Evolutionary conservation across 2,888 invertebrate genomes (phyloP).

Genomic region (Odontomyia ornata): DNA sequence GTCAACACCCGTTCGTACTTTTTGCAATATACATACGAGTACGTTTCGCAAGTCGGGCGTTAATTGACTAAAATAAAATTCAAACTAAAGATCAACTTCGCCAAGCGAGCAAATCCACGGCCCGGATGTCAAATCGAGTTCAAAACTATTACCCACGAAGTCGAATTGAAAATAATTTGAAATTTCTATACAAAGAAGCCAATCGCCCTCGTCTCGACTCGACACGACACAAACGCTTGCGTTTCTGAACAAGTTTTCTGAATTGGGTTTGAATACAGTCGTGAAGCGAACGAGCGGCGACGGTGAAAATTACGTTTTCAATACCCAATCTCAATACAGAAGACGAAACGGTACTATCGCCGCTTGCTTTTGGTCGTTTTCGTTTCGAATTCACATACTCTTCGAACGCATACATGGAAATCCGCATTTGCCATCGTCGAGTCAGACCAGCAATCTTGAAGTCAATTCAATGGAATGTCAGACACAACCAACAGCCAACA

Average conservation of each 20-base stretch:
- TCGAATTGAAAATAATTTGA: background rate
- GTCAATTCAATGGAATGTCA: background rate
- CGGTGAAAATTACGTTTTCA: constrained; percentile 32
- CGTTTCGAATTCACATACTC: constrained; percentile 29
- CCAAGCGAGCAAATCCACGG: background rate
- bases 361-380: constrained; percentile 23
- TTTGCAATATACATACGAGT: background rate
- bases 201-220: background rate
- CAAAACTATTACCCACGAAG: background rate
- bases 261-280: constrained; percentile 37
- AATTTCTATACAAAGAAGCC: background rate
- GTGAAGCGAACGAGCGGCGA: constrained; percentile 6
- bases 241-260: constrained; percentile 42
- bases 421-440: constrained; percentile 7
- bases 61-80: background rate
- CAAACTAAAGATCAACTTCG: background rate
- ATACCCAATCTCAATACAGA: constrained; percentile 34
- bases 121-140: constrained; percentile 19
- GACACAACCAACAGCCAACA: too few species aligned
- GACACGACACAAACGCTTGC: constrained; percentile 35
- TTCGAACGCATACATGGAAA: constrained; percentile 31
- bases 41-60: background rate
- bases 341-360: constrained; percentile 35
- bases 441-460: constrained; percentile 6
- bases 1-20: background rate